Percentiles rank a stretch among this genome's conserved stretches.
Evolutionary conservation across 2,797 vertebrate species (phyloP).

Genomic region (Semaprochilodus insignis): DNA sequence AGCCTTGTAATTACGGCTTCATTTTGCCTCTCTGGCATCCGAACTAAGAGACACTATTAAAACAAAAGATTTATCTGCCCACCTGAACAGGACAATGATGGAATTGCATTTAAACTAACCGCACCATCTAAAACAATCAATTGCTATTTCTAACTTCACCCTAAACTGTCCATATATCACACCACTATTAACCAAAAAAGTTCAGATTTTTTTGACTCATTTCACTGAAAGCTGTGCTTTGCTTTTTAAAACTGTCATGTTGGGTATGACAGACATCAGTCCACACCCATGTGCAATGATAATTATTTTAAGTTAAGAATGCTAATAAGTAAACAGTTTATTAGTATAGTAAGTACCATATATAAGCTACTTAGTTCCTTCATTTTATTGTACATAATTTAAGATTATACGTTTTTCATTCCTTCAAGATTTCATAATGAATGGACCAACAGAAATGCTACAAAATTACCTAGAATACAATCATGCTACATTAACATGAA

Average conservation of each 20-base stretch:
- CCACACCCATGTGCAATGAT: neutral
- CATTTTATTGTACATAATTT: too few relatives aligned
- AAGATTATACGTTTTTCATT: too few relatives aligned
- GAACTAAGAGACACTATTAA: constrained; percentile 79
- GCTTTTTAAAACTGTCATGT: neutral
- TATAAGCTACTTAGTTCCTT: too few relatives aligned
- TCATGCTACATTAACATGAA: too few relatives aligned
- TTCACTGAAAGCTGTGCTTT: constrained; percentile 10
- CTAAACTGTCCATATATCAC: constrained; percentile 58
- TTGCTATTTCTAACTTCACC: constrained; percentile 58
- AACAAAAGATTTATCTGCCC: constrained; percentile 72
- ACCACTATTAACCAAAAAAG: constrained; percentile 38
- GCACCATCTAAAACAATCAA: constrained; percentile 60
- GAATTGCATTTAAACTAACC: constrained; percentile 64
- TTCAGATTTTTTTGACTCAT: neutral
- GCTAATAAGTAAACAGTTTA: neutral
- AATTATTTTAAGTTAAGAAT: neutral
- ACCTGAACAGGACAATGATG: constrained; percentile 65
- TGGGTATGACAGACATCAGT: neutral
- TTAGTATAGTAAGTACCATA: too few relatives aligned
- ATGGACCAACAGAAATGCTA: too few relatives aligned
- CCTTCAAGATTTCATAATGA: too few relatives aligned
- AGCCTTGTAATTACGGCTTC: constrained; percentile 79
- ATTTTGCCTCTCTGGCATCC: constrained; percentile 72
- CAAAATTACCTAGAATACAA: too few relatives aligned